Conservation (phyloP, 23 tunicate genomes). For the Styela plicata region DNA sequence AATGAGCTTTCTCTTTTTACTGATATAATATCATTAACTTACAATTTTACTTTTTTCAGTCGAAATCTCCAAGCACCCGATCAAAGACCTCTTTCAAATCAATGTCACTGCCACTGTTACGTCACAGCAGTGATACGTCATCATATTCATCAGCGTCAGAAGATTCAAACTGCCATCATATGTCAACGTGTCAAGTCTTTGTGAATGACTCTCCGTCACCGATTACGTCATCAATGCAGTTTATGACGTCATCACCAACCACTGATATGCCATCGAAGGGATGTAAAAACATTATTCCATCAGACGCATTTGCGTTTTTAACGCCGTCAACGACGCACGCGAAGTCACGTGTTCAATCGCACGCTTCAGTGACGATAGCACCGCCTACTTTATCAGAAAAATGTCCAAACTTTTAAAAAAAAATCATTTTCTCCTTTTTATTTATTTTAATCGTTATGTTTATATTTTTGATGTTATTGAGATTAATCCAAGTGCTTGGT, state of each 20-base stretch:
- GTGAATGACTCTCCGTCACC: background rate
- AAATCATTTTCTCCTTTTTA: background rate
- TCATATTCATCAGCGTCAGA: conserved; percentile 8
- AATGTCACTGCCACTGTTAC: background rate
- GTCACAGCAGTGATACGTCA: background rate
- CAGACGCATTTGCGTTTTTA: conserved; percentile 22
- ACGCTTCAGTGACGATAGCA: background rate
- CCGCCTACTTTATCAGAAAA: background rate
- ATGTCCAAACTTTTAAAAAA: background rate
- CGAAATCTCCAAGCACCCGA: conserved; percentile 2
- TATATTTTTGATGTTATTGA: background rate
- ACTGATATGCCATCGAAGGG: background rate
- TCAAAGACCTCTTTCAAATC: background rate
- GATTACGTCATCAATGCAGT: background rate
- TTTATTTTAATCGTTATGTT: background rate
- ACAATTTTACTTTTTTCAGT: background rate
- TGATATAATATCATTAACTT: background rate
- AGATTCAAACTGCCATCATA: conserved; percentile 1
- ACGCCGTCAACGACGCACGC: conserved; percentile 28
- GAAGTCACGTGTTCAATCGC: background rate
- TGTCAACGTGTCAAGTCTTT: background rate
- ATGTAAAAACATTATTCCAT: background rate
- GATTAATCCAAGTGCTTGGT: background rate
- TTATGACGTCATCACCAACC: conserved; percentile 20
- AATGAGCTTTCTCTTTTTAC: background rate